Base-by-base conservation (phyloP, 2,113 vertebrate species). In the Cavia porcellus region DNA sequence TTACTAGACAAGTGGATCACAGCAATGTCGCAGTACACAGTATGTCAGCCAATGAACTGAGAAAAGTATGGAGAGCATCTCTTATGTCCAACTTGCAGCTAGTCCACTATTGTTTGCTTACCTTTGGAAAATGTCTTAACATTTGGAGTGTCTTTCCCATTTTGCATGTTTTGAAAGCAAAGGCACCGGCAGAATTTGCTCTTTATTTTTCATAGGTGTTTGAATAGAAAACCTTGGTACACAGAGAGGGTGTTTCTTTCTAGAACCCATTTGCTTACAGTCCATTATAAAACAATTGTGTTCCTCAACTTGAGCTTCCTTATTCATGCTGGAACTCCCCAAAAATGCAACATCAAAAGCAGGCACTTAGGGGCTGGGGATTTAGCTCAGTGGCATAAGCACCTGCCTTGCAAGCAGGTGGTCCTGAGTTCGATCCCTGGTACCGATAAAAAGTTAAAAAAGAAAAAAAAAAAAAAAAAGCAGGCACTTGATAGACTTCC, bases 1-100 rank as follows among this genome's bases (percentile, higher is more conserved):
- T 90, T 95, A 90, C 47, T 92, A 81, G 35, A 90, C 64, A 62
- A 93, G n/a, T 70, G n/a, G 57, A 96, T 74, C n/a, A 82, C 28
- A 89, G 55, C 90, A 89, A 92, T 89, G 22, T n/a, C 66, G 57
- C 89, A 89, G 45, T 72, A 9, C 24, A 90, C 28, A 80, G 57
- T 66, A 84, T 61, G 66, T 97, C 32, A n/a, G 93, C 38, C n/a
- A 90, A 86, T 95, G 25, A 35, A 94, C 38, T 32, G 90, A 84
- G 57, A 28, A 72, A 90, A 88, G 15, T 50, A 89, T 57, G 28
- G 45, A 82, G 70, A 95, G 83, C 86, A 6, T 64, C 14, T 94
- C 57, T 81, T 5, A 1, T 3, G 70, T 74, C 45, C 83, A 86
- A 84, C 19, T 86, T 89, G 66, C 80, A 80, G 20, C 68, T 89